phyloP scores from a whole-genome alignment of 2,797 vertebrate genomes.

The Spinus pinus region DNA sequence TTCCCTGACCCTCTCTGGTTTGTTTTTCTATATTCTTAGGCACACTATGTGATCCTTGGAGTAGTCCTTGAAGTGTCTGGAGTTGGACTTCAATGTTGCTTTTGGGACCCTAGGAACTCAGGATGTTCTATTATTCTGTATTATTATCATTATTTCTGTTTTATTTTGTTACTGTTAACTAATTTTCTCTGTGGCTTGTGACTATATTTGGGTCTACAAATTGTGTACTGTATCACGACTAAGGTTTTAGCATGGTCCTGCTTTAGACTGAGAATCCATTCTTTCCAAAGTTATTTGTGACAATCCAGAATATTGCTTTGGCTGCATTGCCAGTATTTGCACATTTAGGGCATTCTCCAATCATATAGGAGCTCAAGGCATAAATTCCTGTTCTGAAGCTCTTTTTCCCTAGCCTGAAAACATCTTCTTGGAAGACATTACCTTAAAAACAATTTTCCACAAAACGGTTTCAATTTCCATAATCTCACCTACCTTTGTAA shows the following conservation, averaged over 20 bases:
- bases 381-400: not conserved
- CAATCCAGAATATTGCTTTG: not conserved
- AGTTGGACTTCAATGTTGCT: not conserved
- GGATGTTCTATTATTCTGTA: not conserved
- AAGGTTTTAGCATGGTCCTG: not conserved
- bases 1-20: rapidly evolving
- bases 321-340: not conserved
- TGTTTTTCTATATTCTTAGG: not conserved
- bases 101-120: rapidly evolving
- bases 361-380: not conserved
- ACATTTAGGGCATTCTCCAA: not conserved
- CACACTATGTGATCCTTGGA: not conserved
- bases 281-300: not conserved
- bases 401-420: not conserved
- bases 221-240: not conserved
- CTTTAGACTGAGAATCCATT: not conserved
- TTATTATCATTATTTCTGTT: not conserved
- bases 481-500: not conserved
- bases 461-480: not conserved
- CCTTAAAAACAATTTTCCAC: not conserved
- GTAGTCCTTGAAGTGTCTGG: not conserved
- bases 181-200: not conserved
- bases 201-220: not conserved
- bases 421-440: not conserved
- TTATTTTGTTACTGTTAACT: not conserved